Evolutionary conservation across 1,140 invertebrate genomes (phyloP).

Genomic region (Cataglyphis hispanica): DNA sequence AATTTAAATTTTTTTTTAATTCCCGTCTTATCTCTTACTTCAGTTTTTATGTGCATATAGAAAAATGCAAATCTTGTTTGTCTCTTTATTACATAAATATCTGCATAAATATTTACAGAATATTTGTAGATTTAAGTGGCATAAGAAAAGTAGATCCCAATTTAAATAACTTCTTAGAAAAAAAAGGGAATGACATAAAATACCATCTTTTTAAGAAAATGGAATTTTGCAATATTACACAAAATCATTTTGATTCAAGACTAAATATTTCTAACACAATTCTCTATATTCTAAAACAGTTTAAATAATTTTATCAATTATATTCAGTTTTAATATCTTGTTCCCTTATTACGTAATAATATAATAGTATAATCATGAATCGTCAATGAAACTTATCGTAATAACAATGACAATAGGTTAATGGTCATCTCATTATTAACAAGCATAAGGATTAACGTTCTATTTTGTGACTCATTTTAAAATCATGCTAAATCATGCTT

Average conservation of each 20-base stretch:
- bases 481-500: not conserved
- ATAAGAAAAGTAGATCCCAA: not conserved
- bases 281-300: not conserved
- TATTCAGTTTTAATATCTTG: not conserved
- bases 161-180: slow-evolving; percentile 8
- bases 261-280: not conserved
- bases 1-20: not conserved
- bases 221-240: not conserved
- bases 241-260: not conserved
- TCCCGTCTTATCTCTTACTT: not conserved
- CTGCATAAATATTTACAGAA: not conserved
- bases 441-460: not conserved
- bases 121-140: slow-evolving; percentile 6
- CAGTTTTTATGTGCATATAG: not conserved
- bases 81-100: slow-evolving; percentile 8
- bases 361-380: not conserved
- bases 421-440: not conserved
- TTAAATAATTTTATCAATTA: not conserved
- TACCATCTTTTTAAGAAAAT: not conserved
- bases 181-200: not conserved
- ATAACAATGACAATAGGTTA: not conserved
- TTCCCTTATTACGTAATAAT: not conserved
- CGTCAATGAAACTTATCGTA: not conserved
- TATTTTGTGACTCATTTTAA: not conserved
- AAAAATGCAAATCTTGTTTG: slow-evolving; percentile 9